Conservation (phyloP, 92 coral and sea anemone species). For the Porites cylindrica region DNA sequence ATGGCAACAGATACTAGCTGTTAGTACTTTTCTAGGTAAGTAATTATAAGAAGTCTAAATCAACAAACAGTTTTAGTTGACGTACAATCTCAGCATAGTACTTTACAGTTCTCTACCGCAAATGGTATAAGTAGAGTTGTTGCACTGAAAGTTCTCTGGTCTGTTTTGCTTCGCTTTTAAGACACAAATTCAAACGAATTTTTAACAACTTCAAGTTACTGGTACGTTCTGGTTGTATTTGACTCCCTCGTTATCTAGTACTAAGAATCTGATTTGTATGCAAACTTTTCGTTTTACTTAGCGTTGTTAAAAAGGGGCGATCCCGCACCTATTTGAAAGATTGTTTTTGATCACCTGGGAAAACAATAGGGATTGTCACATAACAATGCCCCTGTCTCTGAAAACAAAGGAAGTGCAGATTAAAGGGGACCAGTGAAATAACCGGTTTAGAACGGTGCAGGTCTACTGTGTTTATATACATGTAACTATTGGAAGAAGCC, state of each 20-base stretch:
- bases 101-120: neutral
- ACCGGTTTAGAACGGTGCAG: too few species aligned
- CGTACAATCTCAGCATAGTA: neutral
- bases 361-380: too few species aligned
- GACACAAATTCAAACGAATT: conserved; percentile 7
- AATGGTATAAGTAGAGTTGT: neutral
- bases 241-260: neutral
- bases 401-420: too few species aligned
- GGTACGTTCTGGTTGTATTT: neutral
- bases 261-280: neutral
- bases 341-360: too few species aligned
- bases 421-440: too few species aligned
- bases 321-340: too few species aligned
- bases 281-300: too few species aligned
- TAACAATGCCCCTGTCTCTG: too few species aligned
- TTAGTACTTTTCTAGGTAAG: conserved; percentile 70
- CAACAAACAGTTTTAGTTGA: neutral
- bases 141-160: neutral
- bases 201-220: conserved; percentile 6
- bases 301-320: too few species aligned
- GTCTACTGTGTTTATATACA: too few species aligned
- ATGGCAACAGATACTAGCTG: conserved; percentile 78
- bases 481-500: too few species aligned
- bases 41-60: too few species aligned
- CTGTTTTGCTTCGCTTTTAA: neutral